A percentile compares a stretch with the other conserved stretches of the same genome.
phyloP scores from a whole-genome alignment of 2,888 invertebrate species.

The Orthonychiurus folsomi region DNA sequence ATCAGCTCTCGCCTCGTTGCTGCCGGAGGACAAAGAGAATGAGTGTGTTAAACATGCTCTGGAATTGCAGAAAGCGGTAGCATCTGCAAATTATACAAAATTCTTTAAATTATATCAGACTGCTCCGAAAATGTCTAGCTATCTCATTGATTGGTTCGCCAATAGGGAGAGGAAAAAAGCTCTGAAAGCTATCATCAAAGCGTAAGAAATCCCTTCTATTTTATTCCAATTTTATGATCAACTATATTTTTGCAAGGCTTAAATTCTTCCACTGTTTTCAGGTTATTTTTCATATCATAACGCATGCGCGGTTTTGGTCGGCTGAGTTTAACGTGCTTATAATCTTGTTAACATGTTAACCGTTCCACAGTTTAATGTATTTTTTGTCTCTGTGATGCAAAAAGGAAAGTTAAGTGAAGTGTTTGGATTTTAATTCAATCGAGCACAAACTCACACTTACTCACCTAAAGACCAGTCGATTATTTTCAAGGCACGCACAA shows the following conservation, averaged over 20 bases:
- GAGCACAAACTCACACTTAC: too few species aligned
- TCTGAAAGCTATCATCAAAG: slow-evolving; percentile 84
- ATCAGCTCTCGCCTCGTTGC: slow-evolving; percentile 72
- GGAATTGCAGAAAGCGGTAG: slow-evolving; percentile 84
- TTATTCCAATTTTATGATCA: slow-evolving; percentile 1
- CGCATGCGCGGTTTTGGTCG: background rate
- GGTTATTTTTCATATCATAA: background rate
- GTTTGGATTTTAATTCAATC: too few species aligned
- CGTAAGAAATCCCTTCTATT: slow-evolving; percentile 62
- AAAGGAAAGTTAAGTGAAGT: too few species aligned
- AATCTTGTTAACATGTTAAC: too few species aligned
- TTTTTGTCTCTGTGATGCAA: too few species aligned
- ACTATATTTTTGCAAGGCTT: background rate
- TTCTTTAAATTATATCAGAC: slow-evolving; percentile 82
- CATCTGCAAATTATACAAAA: slow-evolving; percentile 79
- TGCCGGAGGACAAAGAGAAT: slow-evolving; percentile 68
- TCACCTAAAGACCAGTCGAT: too few species aligned
- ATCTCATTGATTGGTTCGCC: slow-evolving; percentile 96
- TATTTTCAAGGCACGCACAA: too few species aligned
- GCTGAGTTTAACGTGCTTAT: background rate
- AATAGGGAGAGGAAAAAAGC: slow-evolving; percentile 87
- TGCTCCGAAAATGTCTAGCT: slow-evolving; percentile 91
- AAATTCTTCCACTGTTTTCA: background rate
- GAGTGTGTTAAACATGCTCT: slow-evolving; percentile 77
- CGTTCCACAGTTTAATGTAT: too few species aligned